Percentiles rank a stretch among this genome's conserved stretches.
Evolutionary conservation across 2,113 vertebrate species (phyloP).

Genomic region (Lampris incognitus): DNA sequence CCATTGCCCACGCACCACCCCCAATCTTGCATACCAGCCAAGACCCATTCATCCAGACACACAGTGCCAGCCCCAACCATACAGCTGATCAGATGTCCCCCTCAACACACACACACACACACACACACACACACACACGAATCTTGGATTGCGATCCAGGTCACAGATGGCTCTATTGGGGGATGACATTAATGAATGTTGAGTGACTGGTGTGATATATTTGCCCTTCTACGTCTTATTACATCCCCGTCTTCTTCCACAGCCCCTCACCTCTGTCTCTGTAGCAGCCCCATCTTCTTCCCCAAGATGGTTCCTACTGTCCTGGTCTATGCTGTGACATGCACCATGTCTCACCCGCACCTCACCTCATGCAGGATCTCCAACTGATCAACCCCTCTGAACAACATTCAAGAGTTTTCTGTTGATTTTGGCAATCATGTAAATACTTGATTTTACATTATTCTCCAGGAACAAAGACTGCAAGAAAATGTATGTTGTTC

Average conservation of each 20-base stretch:
- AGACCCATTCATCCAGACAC: conserved; percentile 20
- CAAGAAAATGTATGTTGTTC: too few species aligned
- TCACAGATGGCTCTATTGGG: conserved; percentile 67
- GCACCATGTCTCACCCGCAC: neutral
- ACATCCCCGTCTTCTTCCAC: conserved; percentile 22
- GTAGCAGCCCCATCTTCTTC: conserved; percentile 22
- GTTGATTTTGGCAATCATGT: too few species aligned
- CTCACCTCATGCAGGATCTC: conserved; percentile 19
- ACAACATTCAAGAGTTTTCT: too few species aligned
- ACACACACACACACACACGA: conserved; percentile 15
- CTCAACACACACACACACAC: conserved; percentile 11
- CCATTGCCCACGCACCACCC: neutral
- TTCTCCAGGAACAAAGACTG: too few species aligned
- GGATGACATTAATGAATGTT: conserved; percentile 69
- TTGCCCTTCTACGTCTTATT: conserved; percentile 44
- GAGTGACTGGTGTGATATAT: conserved; percentile 52
- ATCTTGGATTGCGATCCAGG: conserved; percentile 52
- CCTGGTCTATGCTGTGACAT: conserved; percentile 23
- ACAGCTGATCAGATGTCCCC: conserved; percentile 41
- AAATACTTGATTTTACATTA: too few species aligned
- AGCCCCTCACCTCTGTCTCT: conserved; percentile 19
- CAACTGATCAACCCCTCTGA: neutral
- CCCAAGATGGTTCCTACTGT: conserved; percentile 59
- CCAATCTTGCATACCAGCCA: neutral
- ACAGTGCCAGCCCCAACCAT: conserved; percentile 2